Evolutionary conservation across 2,888 invertebrate species (phyloP).

Genomic region (Dinocampus coccinellae): DNA sequence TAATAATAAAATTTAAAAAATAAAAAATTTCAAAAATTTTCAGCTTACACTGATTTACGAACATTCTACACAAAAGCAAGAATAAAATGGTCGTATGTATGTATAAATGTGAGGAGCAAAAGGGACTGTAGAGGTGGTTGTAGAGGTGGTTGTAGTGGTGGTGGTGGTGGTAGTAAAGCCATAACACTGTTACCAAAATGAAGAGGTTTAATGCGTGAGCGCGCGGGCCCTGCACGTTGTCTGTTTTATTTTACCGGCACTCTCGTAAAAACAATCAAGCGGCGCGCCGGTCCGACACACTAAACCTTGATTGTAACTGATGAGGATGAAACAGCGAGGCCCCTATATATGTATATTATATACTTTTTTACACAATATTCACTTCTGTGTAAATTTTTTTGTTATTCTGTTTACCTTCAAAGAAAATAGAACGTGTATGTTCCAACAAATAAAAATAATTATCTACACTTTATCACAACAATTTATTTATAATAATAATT

Average conservation of each 20-base stretch:
- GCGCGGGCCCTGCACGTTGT: slow-evolving; percentile 35
- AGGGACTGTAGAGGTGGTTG: slow-evolving; percentile 58
- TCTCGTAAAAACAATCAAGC: slow-evolving; percentile 67
- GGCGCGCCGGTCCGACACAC: slow-evolving; percentile 56
- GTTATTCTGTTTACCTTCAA: background rate
- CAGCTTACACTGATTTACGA: slow-evolving; percentile 60
- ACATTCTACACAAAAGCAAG: background rate
- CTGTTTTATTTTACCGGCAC: slow-evolving; percentile 46
- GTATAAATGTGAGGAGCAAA: slow-evolving; percentile 46
- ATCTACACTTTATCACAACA: too few species aligned
- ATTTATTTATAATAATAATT: too few species aligned
- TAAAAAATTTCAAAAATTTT: slow-evolving; percentile 56
- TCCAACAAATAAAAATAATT: background rate
- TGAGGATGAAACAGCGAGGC: slow-evolving; percentile 53
- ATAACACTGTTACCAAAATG: slow-evolving; percentile 65
- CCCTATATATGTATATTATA: slow-evolving; percentile 20
- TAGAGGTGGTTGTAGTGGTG: slow-evolving; percentile 54
- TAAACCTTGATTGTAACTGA: slow-evolving; percentile 63
- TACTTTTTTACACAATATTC: background rate
- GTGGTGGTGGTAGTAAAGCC: slow-evolving; percentile 57
- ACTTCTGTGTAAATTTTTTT: background rate
- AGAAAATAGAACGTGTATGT: background rate
- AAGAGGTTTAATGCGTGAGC: slow-evolving; percentile 62
- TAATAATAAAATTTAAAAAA: too few species aligned
- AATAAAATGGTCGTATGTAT: background rate